Evolutionary conservation across 2,113 vertebrate species (phyloP).

Genomic region (Callopanchax toddi): DNA sequence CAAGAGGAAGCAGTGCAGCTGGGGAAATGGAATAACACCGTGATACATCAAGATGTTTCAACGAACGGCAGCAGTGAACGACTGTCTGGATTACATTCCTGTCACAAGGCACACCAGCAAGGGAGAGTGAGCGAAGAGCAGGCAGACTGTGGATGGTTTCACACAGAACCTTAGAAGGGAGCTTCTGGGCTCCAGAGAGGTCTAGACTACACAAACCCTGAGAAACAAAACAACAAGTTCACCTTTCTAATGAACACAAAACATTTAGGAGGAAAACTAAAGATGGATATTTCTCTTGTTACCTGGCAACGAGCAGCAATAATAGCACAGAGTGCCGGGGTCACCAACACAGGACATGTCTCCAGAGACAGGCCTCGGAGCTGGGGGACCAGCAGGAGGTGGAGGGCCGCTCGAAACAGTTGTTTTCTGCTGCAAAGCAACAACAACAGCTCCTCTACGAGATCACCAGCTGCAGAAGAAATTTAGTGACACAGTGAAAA

Average conservation of each 20-base stretch:
- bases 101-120: conserved; percentile 71
- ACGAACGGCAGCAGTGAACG: conserved; percentile 39
- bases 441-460: conserved; percentile 81
- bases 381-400: conserved; percentile 86
- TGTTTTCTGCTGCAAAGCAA: conserved; percentile 75
- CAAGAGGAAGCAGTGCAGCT: conserved; percentile 65
- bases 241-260: neutral
- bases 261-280: too few relatives aligned
- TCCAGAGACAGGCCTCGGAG: conserved; percentile 79
- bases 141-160: conserved; percentile 64
- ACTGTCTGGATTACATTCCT: conserved; percentile 54
- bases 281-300: conserved; percentile 1
- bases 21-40: conserved; percentile 71
- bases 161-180: conserved; percentile 63
- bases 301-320: conserved; percentile 85
- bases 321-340: conserved; percentile 74
- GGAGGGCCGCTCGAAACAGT: conserved; percentile 80
- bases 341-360: conserved; percentile 74
- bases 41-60: conserved; percentile 76
- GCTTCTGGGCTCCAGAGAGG: conserved; percentile 70
- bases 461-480: conserved; percentile 57
- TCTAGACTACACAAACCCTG: conserved; percentile 74
- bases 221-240: neutral
- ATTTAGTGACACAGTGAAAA: too few relatives aligned
- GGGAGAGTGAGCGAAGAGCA: conserved; percentile 67